These are phyloP conservation scores for Galagoides demidoff DNA, from an alignment of 2,797 vertebrate genomes.

Conservation along the genomic window DNA sequence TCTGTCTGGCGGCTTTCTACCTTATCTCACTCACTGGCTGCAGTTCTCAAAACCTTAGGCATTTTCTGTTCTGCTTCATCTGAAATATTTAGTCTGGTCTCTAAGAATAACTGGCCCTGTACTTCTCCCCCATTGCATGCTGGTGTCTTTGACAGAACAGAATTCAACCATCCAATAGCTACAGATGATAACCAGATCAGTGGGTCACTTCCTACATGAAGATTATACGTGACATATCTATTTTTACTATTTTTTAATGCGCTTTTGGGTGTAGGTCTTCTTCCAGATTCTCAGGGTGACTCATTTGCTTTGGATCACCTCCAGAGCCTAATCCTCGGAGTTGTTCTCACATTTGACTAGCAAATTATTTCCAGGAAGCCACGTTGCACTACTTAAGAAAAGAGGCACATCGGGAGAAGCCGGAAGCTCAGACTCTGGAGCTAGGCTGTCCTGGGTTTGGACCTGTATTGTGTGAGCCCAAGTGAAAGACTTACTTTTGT, in stretches of 20 bases:
- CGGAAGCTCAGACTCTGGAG: not conserved
- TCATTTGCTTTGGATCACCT: not conserved
- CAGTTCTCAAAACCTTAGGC: slow-evolving; percentile 33
- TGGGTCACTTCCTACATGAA: not conserved
- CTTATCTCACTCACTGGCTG: slow-evolving; percentile 10
- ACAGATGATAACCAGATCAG: not conserved
- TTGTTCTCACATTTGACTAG: not conserved
- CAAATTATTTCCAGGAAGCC: not conserved
- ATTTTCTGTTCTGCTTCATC: not conserved
- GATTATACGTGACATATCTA: not conserved
- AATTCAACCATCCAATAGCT: not conserved
- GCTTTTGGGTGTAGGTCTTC: not conserved
- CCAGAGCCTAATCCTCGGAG: not conserved
- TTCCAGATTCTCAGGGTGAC: not conserved
- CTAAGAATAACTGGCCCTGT: not conserved
- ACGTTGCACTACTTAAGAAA: not conserved
- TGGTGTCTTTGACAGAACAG: not conserved
- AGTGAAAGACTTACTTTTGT: not conserved
- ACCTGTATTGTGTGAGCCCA: not conserved
- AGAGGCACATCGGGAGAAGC: not conserved
- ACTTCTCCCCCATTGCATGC: not conserved
- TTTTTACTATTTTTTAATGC: not conserved
- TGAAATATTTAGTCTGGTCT: not conserved
- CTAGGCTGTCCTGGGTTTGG: not conserved
- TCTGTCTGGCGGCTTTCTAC: not conserved